Base-by-base conservation (phyloP, 2,797 vertebrate species). In the Danio tinwini region DNA sequence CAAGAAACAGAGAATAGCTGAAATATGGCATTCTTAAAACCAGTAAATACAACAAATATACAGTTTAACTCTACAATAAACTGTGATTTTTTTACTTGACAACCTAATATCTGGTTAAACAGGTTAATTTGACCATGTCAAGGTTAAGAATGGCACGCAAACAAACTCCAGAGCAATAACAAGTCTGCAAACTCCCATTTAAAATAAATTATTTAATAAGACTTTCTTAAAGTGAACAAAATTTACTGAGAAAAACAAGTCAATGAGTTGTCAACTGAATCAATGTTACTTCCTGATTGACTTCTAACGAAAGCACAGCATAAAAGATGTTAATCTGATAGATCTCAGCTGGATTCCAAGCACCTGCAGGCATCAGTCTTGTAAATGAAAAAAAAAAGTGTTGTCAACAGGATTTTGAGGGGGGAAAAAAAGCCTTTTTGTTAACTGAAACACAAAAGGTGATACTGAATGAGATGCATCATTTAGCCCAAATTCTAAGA, bases 251-350 rank as follows among this genome's bases (percentile, higher is more conserved):
- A 50, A 39, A 75, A 56, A 14, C 56, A 12, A 67, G 52, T 76
- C 74, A 58, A 58, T 39, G 21, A 77, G 42, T 3, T 68, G 52
- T 65, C 62, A 56, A 67, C 19, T 49, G 12, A 58, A 77, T 68
- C 11, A 49, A 40, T 77, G 63, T 77, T 58, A 14, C 63, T 49
- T 77, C 11, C 63, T 77, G 29, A 68, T 68, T 68, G 75, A 68
- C 63, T 77, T 68, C 75, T 65, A 37, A 68, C 68, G 53, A 76
- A 67, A 47, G 49, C 52, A 37, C 21, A 47, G 63, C 21, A 76
- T 67, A 44, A 76, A 47, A 76, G 52, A 76, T 12, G 16, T 68
- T 47, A 39, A 67, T 76, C 42, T 76, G 63, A 68, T 37, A 67
- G 40, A 76, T 67, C 63, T 67, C 52, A 12, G 39, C 62, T 45